Evolutionary conservation across 2,113 vertebrate genomes (phyloP), one percentile per base, ranked within the genome.

Genomic region (Perca fluviatilis): DNA sequence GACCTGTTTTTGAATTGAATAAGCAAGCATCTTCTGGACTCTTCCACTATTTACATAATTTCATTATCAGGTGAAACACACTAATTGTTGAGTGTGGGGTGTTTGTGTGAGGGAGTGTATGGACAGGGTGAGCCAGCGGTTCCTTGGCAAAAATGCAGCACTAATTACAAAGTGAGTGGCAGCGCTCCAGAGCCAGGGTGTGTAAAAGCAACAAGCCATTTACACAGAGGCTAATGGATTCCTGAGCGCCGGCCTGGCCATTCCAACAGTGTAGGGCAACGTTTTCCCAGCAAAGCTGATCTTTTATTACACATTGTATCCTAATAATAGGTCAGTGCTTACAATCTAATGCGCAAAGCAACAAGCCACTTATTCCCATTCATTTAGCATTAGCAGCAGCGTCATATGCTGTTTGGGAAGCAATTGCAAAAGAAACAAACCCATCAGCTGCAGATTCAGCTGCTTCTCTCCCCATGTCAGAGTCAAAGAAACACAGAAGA

Each of bases 31-130:
- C 96, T 96, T 95, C 58, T 63, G 87, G 89, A 92, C 91, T 89
- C 82, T 72, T 30, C 46, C 47, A 14, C 95, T 96, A 98, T 99
- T 98, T 98, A 96, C 97, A 98, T 99, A 99, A 99, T 99, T 98
- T 97, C 97, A 97, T 98, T 98, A 98, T 97, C 96, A 97, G 96
- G 96, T 97, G 97, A 97, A 98, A 96, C 96, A 96, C 80, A 88
- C 92, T 94, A 93, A 93, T 93, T 94, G 93, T 93, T 81, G 79
- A 81, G 85, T 74, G 85, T 80, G 86, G 86, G 33, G 62, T 86
- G 88, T 90, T 89, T 91, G 87, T 72, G 81, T 80, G 87, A 82
- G 90, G 27, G 62, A 82, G 86, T 46, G 86, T 57, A 33, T 57
- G 68, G 80, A 27, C 68, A 47, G 90, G 79, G 86, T 80, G 89